Percentiles rank a stretch among this genome's conserved stretches.
Conservation (phyloP, 37 sponge, comb jelly and placozoan genomes). For the Crambe crambe region DNA sequence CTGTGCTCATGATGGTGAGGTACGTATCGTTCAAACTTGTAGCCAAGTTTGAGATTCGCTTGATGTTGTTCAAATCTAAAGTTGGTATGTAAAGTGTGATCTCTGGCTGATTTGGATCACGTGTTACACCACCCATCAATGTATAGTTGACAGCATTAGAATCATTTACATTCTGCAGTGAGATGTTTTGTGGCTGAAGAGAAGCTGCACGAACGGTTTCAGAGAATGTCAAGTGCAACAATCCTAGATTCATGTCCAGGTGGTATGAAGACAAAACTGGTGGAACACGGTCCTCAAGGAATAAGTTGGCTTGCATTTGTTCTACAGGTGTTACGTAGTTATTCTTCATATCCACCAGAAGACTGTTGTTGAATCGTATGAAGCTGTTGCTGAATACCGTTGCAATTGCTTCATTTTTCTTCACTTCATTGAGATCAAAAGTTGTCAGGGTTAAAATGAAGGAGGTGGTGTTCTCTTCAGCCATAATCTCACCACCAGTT, state of each 20-base stretch:
- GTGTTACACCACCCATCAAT: slow-evolving; percentile 44
- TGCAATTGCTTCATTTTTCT: slow-evolving; percentile 73
- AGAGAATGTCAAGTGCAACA: slow-evolving; percentile 73
- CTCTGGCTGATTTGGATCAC: slow-evolving; percentile 48
- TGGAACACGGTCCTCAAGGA: slow-evolving; percentile 55
- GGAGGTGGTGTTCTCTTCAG: slow-evolving; percentile 34
- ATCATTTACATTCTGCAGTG: slow-evolving; percentile 34
- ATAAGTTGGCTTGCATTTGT: slow-evolving; percentile 22
- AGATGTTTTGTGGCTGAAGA: slow-evolving; percentile 54
- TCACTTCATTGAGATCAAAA: slow-evolving; percentile 85
- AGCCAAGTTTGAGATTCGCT: slow-evolving; percentile 69
- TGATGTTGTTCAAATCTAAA: slow-evolving; percentile 81
- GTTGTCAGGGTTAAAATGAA: slow-evolving; percentile 61
- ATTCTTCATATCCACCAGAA: slow-evolving; percentile 78
- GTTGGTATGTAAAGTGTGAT: slow-evolving; percentile 42
- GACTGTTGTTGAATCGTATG: slow-evolving; percentile 25
- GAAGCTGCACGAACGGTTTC: slow-evolving; percentile 75
- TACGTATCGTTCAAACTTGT: slow-evolving; percentile 60
- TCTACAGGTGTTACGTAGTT: slow-evolving; percentile 49
- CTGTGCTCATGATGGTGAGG: slow-evolving; percentile 19
- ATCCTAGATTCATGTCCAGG: slow-evolving; percentile 79
- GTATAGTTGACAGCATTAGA: slow-evolving; percentile 35
- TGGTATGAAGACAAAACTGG: slow-evolving; percentile 65
- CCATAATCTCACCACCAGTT: slow-evolving; percentile 51
- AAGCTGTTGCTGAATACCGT: slow-evolving; percentile 37